Conservation (phyloP, 2,797 vertebrate genomes). For the Crocodylus rhombifer region DNA sequence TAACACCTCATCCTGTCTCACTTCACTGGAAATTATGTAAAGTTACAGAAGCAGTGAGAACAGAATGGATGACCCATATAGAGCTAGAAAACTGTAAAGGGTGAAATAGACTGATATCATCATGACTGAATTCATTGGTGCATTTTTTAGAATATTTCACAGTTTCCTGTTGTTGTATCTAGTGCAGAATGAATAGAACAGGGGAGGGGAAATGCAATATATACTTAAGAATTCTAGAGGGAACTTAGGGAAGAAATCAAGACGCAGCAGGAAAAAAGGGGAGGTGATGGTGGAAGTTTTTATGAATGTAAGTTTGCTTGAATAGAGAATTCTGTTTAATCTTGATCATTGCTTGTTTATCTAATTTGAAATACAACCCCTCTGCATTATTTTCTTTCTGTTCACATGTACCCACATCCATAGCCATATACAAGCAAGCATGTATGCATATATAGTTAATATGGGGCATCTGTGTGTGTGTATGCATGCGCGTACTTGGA, state of each 20-base stretch:
- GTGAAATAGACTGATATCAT: background rate
- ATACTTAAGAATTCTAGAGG: conserved; percentile 35
- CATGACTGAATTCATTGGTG: background rate
- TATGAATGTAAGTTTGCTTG: background rate
- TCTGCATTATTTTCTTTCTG: conserved; percentile 1
- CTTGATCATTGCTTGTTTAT: background rate
- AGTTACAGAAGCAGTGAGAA: background rate
- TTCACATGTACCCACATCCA: conserved; percentile 22
- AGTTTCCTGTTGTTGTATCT: background rate
- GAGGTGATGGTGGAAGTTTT: conserved; percentile 13
- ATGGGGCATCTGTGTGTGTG: background rate
- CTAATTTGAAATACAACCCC: background rate
- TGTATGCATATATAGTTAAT: background rate
- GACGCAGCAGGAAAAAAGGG: background rate
- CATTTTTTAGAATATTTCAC: background rate
- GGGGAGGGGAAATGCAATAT: conserved; percentile 6
- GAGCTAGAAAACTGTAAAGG: background rate
- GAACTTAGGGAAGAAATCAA: conserved; percentile 32
- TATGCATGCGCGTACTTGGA: background rate
- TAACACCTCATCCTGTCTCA: background rate
- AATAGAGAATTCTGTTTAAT: background rate
- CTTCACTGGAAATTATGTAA: background rate
- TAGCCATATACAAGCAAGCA: background rate
- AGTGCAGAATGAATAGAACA: background rate
- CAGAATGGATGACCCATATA: background rate